Evolutionary conservation across 1,140 invertebrate genomes (phyloP).

Genomic region (Atta colombica): DNA sequence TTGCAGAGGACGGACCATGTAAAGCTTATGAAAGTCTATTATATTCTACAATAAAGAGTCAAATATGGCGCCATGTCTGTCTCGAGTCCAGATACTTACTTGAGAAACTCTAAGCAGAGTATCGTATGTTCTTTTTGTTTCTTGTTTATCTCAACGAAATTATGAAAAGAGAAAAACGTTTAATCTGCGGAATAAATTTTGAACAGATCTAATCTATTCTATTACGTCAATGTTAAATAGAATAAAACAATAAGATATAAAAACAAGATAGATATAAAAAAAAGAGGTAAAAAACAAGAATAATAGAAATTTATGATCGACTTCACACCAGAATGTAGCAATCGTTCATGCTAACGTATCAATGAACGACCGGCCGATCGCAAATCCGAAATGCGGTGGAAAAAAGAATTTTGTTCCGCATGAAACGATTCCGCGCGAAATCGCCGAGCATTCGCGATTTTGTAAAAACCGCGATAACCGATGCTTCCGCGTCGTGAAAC

Average conservation of each 20-base stretch:
- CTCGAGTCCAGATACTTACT: no score
- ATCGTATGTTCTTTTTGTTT: no score
- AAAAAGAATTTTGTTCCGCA: slow-evolving; percentile 46
- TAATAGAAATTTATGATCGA: not conserved
- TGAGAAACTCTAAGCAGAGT: no score
- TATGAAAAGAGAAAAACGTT: no score
- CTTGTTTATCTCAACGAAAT: no score
- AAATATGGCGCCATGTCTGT: no score
- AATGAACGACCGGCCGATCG: not conserved
- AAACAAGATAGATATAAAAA: not conserved
- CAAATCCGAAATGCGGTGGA: slow-evolving; percentile 41
- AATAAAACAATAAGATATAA: not conserved
- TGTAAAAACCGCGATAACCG: slow-evolving; percentile 38
- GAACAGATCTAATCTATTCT: no score
- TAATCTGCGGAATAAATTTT: no score
- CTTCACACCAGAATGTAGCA: slow-evolving; percentile 11
- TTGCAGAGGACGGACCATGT: no score
- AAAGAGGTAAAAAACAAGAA: not conserved
- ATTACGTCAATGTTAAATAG: not conserved
- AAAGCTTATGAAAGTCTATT: no score
- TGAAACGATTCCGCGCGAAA: slow-evolving; percentile 1
- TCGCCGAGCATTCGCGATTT: slow-evolving; percentile 28
- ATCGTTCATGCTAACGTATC: slow-evolving; percentile 21
- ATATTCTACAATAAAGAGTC: no score
- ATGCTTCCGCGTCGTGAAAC: slow-evolving; percentile 50